Evolutionary conservation across 1,140 invertebrate genomes (phyloP), one percentile per base, ranked within the genome.

Genomic region (Venustaconcha ellipsiformis): DNA sequence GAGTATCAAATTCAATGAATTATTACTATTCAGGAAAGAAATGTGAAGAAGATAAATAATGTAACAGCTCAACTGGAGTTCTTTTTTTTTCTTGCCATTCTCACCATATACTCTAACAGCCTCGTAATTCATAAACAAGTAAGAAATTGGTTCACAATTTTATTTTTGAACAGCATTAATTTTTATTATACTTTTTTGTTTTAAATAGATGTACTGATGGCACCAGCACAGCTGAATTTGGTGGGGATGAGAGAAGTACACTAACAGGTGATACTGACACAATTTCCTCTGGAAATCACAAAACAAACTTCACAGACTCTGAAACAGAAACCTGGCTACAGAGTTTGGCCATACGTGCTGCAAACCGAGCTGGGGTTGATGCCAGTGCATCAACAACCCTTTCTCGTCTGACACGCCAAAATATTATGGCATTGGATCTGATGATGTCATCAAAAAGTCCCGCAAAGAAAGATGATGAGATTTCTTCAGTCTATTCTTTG

Each of bases 401-500:
- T 59, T 84, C 87, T 1, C 69, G 78, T 59, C 73, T 87, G 26
- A 86, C 86, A 48, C 80, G 81, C 57, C 83, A 87, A 60, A 86
- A 88, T 65, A 86, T 87, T 58, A 74, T 80, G 18, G 82, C 82
- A 48, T 70, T 85, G 15, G 87, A 88, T 74, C 80, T 81, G n/a
- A 82, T 85, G 77, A 78, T 85, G 71, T 81, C 82, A 20, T 80
- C 83, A 11, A 66, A 55, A 18, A 71, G 67, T 30, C 60, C 69
- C 37, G 67, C 60, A 48, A 65, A 65, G 57, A 23, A 59, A 26
- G 59, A 56, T 15, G 94, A 95, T 59, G 96, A 97, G 89, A 96
- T 94, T 8, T 96, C 95, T 83, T 97, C 96, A 0, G 95, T 96
- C 64, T 98, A 97, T 89, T 97, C 96, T 11, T 96, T 96, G 84